Base-by-base conservation (phyloP, 2,888 invertebrate species). In the Stenoptilia bipunctidactyla region DNA sequence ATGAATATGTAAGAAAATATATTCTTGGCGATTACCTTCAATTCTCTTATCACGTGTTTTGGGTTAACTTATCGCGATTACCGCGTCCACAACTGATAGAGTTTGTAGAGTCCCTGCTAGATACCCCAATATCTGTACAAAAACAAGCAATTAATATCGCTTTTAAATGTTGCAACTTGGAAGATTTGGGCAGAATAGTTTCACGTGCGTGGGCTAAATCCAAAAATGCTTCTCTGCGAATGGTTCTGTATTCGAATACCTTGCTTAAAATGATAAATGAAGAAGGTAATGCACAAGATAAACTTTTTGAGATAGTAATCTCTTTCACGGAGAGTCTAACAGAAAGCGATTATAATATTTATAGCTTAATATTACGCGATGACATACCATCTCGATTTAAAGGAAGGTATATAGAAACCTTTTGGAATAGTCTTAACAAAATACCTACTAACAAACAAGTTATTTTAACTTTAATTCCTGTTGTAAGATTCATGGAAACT, bases 71-170 rank as follows among this genome's bases (percentile, higher is more conserved):
- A 9, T 47, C 49, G 2, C 54, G 55, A 33, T 50, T 69, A 13
- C 59, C 66, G 2, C 44, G 42, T 5, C 46, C 55, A 2, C 41
- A 46, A 15, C 51, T 51, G 6, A 39, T 51, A 2, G 43, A 58
- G 38, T 68, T 67, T 36, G 49, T 64, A 1, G 46, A 57, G 36
- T 38, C 49, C 4, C 42, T 61, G n/a, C 44, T 67, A 38, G 45
- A 66, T 13, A 39, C 55, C 6, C 65, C 63, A 1, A 40, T 66
- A 4, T 61, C 67, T 1, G 43, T 63, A 14, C 66, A 65, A 39
- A 68, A 66, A 40, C 62, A 66, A 36, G 64, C 61, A 1, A 40
- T 66, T 5, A 52, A 62, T 13, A 46, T 66, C 37, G 66, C 66
- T 4, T 66, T 66, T 34, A 42, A 53, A 41, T 55, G 51, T 40